Conservation (phyloP, 2,113 vertebrate species). For the Poeciliopsis occidentalis region DNA sequence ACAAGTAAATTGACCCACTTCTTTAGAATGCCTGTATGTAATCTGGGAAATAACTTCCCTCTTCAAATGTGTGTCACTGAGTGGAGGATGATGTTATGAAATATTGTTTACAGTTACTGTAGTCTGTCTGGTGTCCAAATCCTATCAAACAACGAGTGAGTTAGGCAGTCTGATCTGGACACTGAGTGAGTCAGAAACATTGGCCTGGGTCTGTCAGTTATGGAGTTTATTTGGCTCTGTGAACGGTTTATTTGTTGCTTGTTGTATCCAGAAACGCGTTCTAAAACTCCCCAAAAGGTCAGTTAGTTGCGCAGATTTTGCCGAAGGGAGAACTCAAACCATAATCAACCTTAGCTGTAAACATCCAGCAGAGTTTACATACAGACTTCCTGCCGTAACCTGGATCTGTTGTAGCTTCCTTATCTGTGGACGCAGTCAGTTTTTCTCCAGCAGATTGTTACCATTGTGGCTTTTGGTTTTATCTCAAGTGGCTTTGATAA, state of each 20-base stretch:
- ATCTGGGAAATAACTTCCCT: constrained; percentile 31
- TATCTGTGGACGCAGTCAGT: neutral
- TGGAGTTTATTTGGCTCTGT: neutral
- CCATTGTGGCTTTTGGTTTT: neutral
- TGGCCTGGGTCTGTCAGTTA: neutral
- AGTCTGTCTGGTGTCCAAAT: neutral
- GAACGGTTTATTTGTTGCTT: neutral
- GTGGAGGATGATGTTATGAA: constrained; percentile 38
- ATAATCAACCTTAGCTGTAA: constrained; percentile 12
- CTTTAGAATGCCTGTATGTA: constrained; percentile 12
- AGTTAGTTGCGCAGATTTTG: neutral
- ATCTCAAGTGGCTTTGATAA: constrained; percentile 1
- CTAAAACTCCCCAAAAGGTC: neutral
- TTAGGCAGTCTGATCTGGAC: constrained; percentile 11
- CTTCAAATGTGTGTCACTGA: constrained; percentile 30
- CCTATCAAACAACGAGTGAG: constrained; percentile 1
- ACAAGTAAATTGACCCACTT: neutral
- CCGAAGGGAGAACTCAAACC: neutral
- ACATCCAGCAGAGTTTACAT: constrained; percentile 29
- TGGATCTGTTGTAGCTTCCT: neutral
- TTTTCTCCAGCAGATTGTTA: neutral
- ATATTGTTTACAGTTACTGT: constrained; percentile 16
- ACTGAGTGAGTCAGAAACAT: neutral
- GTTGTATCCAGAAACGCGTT: neutral
- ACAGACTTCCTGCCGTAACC: constrained; percentile 2